These are phyloP conservation scores for Cyanoramphus novaezelandiae DNA, from an alignment of 2,113 vertebrate species.

Conservation along the genomic window DNA sequence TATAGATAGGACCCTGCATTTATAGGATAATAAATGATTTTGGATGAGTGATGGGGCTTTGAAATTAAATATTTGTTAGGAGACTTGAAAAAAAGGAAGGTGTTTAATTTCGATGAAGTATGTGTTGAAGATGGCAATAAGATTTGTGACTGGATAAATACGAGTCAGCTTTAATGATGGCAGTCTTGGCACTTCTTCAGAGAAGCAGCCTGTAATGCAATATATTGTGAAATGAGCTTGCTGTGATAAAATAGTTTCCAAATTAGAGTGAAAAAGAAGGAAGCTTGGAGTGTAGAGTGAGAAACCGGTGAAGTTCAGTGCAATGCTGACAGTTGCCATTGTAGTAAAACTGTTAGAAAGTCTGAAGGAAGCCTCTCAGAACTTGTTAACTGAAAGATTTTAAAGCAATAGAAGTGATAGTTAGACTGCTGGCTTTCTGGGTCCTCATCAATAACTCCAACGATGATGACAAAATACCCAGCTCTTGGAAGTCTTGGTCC, in stretches of 20 bases:
- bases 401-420: background rate
- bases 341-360: background rate
- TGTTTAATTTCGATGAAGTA: background rate
- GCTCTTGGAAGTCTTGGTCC: background rate
- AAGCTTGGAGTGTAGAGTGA: background rate
- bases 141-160: conserved; percentile 17
- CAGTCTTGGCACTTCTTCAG: background rate
- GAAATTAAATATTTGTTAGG: background rate
- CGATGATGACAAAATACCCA: background rate
- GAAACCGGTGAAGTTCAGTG: background rate
- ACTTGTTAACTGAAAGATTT: background rate
- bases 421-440: background rate
- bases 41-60: background rate
- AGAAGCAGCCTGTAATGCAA: background rate
- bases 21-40: background rate
- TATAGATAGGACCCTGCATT: background rate
- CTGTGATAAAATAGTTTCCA: background rate
- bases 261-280: background rate
- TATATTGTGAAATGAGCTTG: background rate
- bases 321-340: background rate
- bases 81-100: background rate
- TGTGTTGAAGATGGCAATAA: background rate
- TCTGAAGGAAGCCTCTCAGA: background rate
- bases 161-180: background rate
- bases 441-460: background rate